Conservation (phyloP, 2,113 vertebrate species). For the Pristiophorus japonicus region DNA sequence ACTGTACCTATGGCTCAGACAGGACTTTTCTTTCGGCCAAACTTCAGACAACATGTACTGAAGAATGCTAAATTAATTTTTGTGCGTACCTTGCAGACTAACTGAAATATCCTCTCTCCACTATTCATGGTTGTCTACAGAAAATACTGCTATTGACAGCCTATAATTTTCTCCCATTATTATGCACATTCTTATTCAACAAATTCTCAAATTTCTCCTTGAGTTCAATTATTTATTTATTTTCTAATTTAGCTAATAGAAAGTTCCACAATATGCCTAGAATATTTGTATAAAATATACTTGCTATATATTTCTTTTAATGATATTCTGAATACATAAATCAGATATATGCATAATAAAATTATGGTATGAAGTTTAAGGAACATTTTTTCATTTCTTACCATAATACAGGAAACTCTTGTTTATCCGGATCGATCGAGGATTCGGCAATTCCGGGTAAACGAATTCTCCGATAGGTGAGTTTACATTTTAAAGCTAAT, state of each 20-base stretch:
- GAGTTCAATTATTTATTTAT: neutral
- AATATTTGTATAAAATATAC: neutral
- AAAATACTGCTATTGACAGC: neutral
- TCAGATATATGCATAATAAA: neutral
- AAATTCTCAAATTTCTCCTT: neutral
- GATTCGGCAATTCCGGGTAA: too few relatives aligned
- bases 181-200: too few relatives aligned
- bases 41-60: neutral
- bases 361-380: neutral
- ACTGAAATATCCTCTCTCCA: neutral
- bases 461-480: too few relatives aligned
- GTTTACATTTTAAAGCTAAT: too few relatives aligned
- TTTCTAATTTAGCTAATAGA: neutral
- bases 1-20: neutral
- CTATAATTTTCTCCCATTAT: neutral
- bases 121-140: neutral
- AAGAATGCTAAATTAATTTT: conserved; percentile 11
- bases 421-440: too few relatives aligned
- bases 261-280: neutral
- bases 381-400: neutral
- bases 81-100: neutral
- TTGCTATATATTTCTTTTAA: neutral
- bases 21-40: too few relatives aligned
- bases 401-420: too few relatives aligned
- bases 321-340: neutral